phyloP scores from a whole-genome alignment of 2,888 invertebrate species.

The Sinotaia quadrata region DNA sequence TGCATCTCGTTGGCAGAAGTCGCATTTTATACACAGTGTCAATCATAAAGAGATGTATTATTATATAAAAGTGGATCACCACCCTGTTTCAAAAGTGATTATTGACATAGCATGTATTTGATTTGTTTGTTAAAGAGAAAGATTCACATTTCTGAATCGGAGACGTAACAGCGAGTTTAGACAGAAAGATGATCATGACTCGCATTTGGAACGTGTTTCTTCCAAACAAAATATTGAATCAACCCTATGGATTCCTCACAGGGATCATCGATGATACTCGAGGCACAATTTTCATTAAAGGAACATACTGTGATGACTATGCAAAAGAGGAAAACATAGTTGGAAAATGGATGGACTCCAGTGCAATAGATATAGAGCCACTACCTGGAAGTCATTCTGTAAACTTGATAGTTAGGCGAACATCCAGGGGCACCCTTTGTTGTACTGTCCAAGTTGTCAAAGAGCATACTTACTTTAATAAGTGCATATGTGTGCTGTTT shows the following conservation, averaged over 20 bases:
- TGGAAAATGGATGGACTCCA: too few relatives aligned
- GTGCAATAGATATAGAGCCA: too few relatives aligned
- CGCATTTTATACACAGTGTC: too few relatives aligned
- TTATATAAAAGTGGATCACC: too few relatives aligned
- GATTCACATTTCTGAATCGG: neutral
- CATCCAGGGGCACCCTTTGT: neutral
- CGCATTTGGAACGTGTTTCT: conserved; percentile 48
- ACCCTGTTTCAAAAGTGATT: too few relatives aligned
- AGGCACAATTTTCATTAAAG: too few relatives aligned
- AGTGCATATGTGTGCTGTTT: conserved; percentile 16
- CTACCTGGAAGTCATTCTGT: conserved; percentile 13
- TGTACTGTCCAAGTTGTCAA: conserved; percentile 2
- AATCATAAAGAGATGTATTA: too few relatives aligned
- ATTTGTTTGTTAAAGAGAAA: too few relatives aligned
- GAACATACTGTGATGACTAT: too few relatives aligned
- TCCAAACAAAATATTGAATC: conserved; percentile 38
- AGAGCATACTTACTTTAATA: neutral
- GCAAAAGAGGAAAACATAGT: too few relatives aligned
- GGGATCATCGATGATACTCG: conserved; percentile 36
- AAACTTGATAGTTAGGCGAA: neutral
- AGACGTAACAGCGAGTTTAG: neutral
- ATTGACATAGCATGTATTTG: too few relatives aligned
- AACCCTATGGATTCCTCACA: conserved; percentile 37
- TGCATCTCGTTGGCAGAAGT: too few relatives aligned
- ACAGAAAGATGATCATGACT: neutral